phyloP scores from a whole-genome alignment of 2,888 invertebrate species.

The Trachelus troglodyta region DNA sequence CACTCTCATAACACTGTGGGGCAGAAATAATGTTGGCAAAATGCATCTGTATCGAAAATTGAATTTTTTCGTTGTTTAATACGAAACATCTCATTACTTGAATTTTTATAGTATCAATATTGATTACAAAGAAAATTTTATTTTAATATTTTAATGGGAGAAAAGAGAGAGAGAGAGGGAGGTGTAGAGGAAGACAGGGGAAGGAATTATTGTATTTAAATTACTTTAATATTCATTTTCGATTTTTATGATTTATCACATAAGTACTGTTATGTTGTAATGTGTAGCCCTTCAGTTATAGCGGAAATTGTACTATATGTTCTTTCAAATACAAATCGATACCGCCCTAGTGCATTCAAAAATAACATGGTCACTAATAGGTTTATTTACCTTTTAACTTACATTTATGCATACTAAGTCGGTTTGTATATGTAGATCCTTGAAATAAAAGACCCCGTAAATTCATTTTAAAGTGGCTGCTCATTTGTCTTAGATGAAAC shows the following conservation, averaged over 20 bases:
- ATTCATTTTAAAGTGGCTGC: neutral
- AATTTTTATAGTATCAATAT: neutral
- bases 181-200: too few species aligned
- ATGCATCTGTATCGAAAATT: neutral
- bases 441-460: neutral
- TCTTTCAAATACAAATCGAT: neutral
- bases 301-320: neutral
- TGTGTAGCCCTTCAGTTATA: neutral
- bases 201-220: neutral
- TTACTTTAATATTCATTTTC: neutral
- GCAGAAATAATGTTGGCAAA: neutral
- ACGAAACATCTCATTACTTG: neutral
- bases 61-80: neutral
- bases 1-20: neutral
- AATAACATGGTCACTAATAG: neutral
- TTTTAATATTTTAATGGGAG: neutral
- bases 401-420: neutral
- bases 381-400: neutral
- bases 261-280: neutral
- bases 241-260: neutral
- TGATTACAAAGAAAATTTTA: neutral
- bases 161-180: too few species aligned
- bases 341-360: neutral
- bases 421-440: neutral
- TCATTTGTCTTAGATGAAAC: neutral